Conservation (phyloP, 2,113 vertebrate genomes). For the Phaethornis superciliosus region DNA sequence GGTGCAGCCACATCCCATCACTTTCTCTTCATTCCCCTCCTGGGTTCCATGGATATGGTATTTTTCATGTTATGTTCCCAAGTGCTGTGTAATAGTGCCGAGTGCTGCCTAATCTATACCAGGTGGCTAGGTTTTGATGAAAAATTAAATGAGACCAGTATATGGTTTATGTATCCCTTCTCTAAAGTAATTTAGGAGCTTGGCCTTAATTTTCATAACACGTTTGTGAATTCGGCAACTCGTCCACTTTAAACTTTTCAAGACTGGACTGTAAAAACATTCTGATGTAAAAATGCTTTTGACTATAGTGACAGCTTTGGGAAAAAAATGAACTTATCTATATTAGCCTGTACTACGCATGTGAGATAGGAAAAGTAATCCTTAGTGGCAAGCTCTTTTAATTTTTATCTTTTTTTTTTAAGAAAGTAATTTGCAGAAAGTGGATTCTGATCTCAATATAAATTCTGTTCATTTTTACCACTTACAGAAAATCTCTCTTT, state of each 20-base stretch:
- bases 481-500: not conserved
- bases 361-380: not conserved
- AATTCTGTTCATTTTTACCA: not conserved
- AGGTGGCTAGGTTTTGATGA: slow-evolving; percentile 36
- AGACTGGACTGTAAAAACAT: not conserved
- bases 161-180: slow-evolving; percentile 20
- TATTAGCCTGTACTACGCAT: not conserved
- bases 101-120: slow-evolving; percentile 34
- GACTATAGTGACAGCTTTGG: not conserved
- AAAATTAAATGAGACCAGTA: slow-evolving; percentile 6
- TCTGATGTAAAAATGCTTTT: not conserved
- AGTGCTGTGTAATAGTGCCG: not conserved
- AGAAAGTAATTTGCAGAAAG: not conserved
- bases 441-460: not conserved
- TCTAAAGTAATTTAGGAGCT: slow-evolving; percentile 20
- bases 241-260: not conserved
- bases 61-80: not conserved
- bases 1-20: not conserved
- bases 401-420: not conserved
- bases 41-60: not conserved
- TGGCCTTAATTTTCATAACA: not conserved
- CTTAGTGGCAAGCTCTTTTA: not conserved
- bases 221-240: not conserved
- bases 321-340: not conserved
- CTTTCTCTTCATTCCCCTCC: not conserved